These are phyloP conservation scores for Palaemon carinicauda DNA, from an alignment of 1,140 invertebrate genomes.

Conservation along the genomic window DNA sequence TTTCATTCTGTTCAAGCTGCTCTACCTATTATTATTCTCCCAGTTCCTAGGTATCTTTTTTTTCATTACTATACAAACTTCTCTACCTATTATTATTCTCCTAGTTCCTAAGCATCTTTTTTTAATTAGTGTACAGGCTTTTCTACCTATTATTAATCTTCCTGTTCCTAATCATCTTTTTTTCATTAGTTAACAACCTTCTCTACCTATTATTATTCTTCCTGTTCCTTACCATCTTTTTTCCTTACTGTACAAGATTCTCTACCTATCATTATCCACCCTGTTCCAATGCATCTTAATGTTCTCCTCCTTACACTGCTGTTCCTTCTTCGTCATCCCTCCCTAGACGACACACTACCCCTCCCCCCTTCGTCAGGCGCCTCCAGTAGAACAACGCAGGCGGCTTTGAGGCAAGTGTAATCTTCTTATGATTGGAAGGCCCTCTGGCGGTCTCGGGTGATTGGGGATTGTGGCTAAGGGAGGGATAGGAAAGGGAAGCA, in stretches of 20 bases:
- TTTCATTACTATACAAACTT: too few relatives aligned
- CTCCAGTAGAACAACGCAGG: neutral
- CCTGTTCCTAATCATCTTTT: neutral
- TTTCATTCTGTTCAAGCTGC: too few relatives aligned
- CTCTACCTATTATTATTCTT: neutral
- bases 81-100: too few relatives aligned
- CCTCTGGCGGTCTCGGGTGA: slow-evolving; percentile 32
- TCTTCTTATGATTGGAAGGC: slow-evolving; percentile 48
- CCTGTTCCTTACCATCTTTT: neutral
- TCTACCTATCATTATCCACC: neutral
- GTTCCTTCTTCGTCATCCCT: neutral
- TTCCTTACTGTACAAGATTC: neutral
- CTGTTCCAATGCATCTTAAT: neutral
- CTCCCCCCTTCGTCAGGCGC: neutral
- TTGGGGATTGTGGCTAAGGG: slow-evolving; percentile 37
- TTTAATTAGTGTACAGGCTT: too few relatives aligned
- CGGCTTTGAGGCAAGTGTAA: slow-evolving; percentile 38
- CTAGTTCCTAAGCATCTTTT: too few relatives aligned
- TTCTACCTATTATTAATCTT: too few relatives aligned
- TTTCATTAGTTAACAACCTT: neutral
- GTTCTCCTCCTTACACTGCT: neutral
- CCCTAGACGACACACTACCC: neutral
- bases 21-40: too few relatives aligned
- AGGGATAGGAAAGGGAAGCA: neutral
- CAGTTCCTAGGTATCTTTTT: too few relatives aligned